Base-by-base conservation (phyloP, 2,113 vertebrate genomes). In the Malurus melanocephalus region DNA sequence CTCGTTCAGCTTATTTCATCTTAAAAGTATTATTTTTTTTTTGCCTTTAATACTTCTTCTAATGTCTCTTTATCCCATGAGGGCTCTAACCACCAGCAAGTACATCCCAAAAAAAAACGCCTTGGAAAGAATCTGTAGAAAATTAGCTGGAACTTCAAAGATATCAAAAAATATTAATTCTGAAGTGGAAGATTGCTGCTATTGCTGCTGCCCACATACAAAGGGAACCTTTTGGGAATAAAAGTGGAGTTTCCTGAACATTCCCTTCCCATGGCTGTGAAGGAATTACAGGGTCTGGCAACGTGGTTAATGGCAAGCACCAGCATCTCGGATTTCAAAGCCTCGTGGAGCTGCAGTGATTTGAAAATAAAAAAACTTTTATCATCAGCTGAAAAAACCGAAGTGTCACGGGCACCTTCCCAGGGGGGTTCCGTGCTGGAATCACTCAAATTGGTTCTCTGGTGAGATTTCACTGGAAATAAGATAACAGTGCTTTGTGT, bases 101-200 rank as follows among this genome's bases (percentile, higher is more conserved):
- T 27, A 78, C 52, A 60, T 89, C 85, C 84, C 60, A 8, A 35
- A 35, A 35, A 13, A 72, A 95, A 92, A 66, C 1, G 42, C 91
- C 67, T 87, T 2, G 1, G 68, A 65, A 88, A 89, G 71, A 28
- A 56, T 38, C 77, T 75, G 89, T 21, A 38, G 67, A 68, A 95
- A 95, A 95, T 92, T 60, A 94, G 73, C 71, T 91, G 62, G 24
- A 88, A 79, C 89, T 92, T 93, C 88, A 89, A 89, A 96, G 86
- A 16, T 86, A 77, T 6, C 73, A 81, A 28, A 61, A 87, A 30
- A 30, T 66, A 66, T 93, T 88, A 71, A 88, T 95, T 85, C 64
- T 57, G 81, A 77, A 79, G 75, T 27, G 59, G 68, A 35, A 42
- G 55, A 80, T 57, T 87, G 72, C 67, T 85, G 0, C 69, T 88